Evolutionary conservation across 2,888 invertebrate genomes (phyloP).

Genomic region (Brenthis daphne): DNA sequence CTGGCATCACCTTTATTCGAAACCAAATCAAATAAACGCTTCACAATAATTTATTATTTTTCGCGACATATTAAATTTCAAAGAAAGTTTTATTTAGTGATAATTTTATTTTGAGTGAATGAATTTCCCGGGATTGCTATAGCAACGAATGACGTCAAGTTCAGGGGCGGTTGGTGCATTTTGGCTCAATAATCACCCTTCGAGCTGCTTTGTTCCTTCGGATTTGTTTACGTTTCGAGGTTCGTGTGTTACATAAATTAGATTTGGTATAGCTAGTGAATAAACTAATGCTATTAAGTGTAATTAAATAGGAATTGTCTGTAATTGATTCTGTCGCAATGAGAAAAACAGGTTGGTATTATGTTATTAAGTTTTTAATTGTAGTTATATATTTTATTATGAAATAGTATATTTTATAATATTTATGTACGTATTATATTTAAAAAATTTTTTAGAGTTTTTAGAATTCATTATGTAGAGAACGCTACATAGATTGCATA

Average conservation of each 20-base stretch:
- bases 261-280: constrained; percentile 8
- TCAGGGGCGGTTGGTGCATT: constrained; percentile 79
- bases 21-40: background rate
- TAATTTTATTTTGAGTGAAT: background rate
- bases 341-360: background rate
- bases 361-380: background rate
- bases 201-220: constrained; percentile 46
- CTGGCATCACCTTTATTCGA: constrained; percentile 43
- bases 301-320: constrained; percentile 1
- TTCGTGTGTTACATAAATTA: constrained; percentile 20
- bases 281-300: background rate
- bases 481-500: constrained; percentile 11
- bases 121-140: constrained; percentile 68
- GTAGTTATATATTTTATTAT: background rate
- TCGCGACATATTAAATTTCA: constrained; percentile 37
- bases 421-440: no score
- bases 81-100: constrained; percentile 45
- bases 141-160: constrained; percentile 78
- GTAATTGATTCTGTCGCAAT: background rate
- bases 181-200: constrained; percentile 71
- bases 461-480: constrained; percentile 9
- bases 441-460: background rate
- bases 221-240: constrained; percentile 42
- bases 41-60: constrained; percentile 41
- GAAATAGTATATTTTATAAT: no score